These are phyloP conservation scores for Sarcophaga peregrina DNA, from an alignment of 1,140 invertebrate species.

Conservation along the genomic window DNA sequence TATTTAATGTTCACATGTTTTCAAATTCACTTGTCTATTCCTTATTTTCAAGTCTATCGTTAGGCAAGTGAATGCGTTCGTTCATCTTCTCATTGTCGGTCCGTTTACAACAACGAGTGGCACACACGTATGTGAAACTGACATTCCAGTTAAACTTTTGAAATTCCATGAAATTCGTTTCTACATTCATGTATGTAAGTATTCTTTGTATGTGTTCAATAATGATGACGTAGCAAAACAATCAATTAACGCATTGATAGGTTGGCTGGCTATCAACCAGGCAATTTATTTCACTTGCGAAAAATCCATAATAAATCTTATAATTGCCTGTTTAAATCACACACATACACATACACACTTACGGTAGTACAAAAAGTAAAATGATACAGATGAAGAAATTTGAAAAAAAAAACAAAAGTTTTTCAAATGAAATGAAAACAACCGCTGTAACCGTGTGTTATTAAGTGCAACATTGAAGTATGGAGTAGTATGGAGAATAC, in stretches of 20 bases:
- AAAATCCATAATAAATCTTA: slow-evolving; percentile 44
- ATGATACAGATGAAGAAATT: too few species aligned
- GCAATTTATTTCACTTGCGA: slow-evolving; percentile 47
- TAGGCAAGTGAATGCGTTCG: too few species aligned
- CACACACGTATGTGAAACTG: too few species aligned
- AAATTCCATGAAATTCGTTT: too few species aligned
- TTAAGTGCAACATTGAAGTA: not conserved
- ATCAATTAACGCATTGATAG: slow-evolving; percentile 48
- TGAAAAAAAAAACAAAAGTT: not conserved
- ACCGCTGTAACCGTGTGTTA: not conserved
- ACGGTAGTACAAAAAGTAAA: too few species aligned
- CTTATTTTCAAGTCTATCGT: too few species aligned
- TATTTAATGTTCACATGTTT: too few species aligned
- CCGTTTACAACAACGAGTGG: too few species aligned
- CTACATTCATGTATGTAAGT: too few species aligned
- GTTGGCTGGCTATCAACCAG: slow-evolving; percentile 16
- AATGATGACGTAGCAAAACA: slow-evolving; percentile 47
- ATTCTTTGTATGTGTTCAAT: not conserved
- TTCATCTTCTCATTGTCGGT: too few species aligned
- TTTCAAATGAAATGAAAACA: not conserved
- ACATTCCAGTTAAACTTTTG: too few species aligned
- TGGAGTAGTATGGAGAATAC: not conserved
- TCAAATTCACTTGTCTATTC: too few species aligned
- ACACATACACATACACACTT: not conserved
- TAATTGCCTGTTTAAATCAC: slow-evolving; percentile 23